Evolutionary conservation across 1,140 invertebrate genomes (phyloP), one percentile per base, ranked within the genome.

Genomic region (Drosophila repleta): DNA sequence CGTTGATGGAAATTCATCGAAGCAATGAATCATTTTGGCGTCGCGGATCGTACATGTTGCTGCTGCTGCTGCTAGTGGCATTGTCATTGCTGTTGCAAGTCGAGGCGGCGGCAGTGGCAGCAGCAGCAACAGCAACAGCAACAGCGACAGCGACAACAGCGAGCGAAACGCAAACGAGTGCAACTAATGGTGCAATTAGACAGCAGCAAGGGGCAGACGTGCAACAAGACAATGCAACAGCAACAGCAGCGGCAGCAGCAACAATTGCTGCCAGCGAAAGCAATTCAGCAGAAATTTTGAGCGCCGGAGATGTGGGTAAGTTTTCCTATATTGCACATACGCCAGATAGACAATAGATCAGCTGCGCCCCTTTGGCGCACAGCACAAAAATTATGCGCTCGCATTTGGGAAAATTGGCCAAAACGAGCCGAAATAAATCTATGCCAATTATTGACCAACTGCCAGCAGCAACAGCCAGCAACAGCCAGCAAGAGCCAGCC

Each of bases 401-500:
- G 35, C 18, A 18, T 60, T 60, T 57, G 39, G 17, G 49, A 57
- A 70, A 71, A 72, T 48, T 65, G 56, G 61, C 26, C 29, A 45
- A 74, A 84, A 84, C 81, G 69, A 81, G 82, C 75, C 82, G 73
- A 87, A 87, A 88, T 88, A 88, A 88, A 88, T 88, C 83, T 88
- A 79, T 88, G 83, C 83, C 83, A 88, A 88, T 88, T 88, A 88
- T 88, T 88, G 84, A 88, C 83, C 83, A 88, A 88, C 83, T 83
- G 76, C 68, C 82, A 87, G 78, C 82, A 80, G 73, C 70, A 53
- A 35, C 26, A 18, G 18, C 17, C 43, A 45, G n/a, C 37, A 46
- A 21, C 58, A 29, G 24, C 13, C 21, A 58, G 52, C 67, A 66
- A 49, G n/a, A n/a, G n/a, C n/a, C n/a, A n/a, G n/a, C n/a, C 60